phyloP scores from a whole-genome alignment of 2,113 vertebrate species.

The Columba janthina region DNA sequence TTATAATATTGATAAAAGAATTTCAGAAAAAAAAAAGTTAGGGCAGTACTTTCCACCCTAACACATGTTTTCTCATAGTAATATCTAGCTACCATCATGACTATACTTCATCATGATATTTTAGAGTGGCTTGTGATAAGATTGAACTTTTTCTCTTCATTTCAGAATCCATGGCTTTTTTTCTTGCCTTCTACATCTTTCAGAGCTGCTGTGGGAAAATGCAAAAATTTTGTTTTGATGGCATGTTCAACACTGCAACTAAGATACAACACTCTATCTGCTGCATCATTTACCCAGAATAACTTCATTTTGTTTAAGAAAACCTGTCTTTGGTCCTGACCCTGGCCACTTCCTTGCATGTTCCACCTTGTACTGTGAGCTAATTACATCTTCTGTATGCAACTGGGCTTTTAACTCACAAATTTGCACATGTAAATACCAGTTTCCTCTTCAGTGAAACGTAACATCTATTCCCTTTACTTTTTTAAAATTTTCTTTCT shows the following conservation, averaged over 20 bases:
- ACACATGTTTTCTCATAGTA: not conserved
- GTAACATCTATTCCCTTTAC: not conserved
- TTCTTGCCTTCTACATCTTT: not conserved
- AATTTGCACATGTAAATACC: not conserved
- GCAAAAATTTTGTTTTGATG: not conserved
- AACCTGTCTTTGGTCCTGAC: not conserved
- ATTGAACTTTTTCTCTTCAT: not conserved
- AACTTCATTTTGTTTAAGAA: not conserved
- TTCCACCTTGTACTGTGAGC: not conserved
- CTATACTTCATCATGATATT: not conserved
- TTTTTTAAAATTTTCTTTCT: not conserved
- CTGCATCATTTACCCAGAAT: not conserved
- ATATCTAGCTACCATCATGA: not conserved
- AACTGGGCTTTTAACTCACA: not conserved
- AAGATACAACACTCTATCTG: not conserved
- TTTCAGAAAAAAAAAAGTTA: not conserved
- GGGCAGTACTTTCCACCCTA: not conserved
- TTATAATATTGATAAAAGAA: not conserved
- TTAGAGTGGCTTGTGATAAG: not conserved
- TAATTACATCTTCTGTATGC: not conserved
- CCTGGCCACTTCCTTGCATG: not conserved
- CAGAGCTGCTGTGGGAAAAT: not conserved
- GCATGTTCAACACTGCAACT: not conserved
- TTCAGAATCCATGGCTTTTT: not conserved
- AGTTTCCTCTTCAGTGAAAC: not conserved